These are phyloP conservation scores for Syrrhaptes paradoxus DNA, from an alignment of 2,113 vertebrate species.

Conservation along the genomic window DNA sequence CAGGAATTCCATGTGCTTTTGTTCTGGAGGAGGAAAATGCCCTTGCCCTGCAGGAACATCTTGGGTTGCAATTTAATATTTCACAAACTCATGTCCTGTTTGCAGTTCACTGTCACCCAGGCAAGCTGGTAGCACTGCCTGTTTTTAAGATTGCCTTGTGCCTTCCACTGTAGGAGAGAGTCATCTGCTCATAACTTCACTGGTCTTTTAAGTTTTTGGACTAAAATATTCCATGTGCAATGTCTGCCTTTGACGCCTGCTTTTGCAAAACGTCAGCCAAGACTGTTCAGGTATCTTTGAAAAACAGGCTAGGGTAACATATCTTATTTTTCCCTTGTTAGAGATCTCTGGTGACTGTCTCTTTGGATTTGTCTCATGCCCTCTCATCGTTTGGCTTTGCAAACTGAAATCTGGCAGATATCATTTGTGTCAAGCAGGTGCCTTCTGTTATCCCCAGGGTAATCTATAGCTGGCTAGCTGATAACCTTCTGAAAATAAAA, in stretches of 20 bases:
- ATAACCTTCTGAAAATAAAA: conserved; percentile 37
- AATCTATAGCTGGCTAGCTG: conserved; percentile 18
- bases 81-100: neutral
- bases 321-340: neutral
- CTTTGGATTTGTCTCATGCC: neutral
- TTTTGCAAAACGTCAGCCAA: neutral
- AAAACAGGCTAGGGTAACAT: neutral
- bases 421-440: conserved; percentile 1
- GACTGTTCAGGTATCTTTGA: neutral
- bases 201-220: neutral
- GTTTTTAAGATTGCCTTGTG: neutral
- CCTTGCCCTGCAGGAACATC: neutral
- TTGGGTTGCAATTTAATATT: neutral
- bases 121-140: neutral
- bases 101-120: neutral
- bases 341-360: neutral
- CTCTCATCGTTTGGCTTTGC: neutral
- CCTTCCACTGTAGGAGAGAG: neutral
- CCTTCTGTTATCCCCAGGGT: conserved; percentile 7
- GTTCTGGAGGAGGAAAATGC: neutral
- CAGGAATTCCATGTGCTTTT: neutral
- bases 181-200: neutral
- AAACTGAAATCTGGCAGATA: conserved; percentile 38
- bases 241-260: neutral
- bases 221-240: neutral